Conservation (phyloP, 2,113 vertebrate genomes). For the Neodon shergylaensis region DNA sequence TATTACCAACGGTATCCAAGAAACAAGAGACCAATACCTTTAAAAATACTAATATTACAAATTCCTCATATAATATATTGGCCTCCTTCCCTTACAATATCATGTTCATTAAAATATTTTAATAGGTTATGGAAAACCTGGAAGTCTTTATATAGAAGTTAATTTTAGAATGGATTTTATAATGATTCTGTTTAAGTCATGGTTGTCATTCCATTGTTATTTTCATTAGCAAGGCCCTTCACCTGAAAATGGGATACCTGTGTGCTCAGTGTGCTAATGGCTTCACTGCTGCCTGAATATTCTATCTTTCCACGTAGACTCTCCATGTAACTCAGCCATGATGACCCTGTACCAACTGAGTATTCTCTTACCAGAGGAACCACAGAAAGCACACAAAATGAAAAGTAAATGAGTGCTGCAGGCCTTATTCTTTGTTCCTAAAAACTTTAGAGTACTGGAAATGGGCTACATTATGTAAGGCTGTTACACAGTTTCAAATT, state of each 20-base stretch:
- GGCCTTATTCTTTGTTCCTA: constrained; percentile 38
- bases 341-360: constrained; percentile 55
- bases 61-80: constrained; percentile 60
- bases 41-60: constrained; percentile 56
- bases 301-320: constrained; percentile 67
- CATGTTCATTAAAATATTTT: constrained; percentile 71
- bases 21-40: constrained; percentile 42
- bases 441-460: background rate
- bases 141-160: constrained; percentile 63
- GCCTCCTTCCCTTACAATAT: constrained; percentile 54
- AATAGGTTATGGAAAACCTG: constrained; percentile 60
- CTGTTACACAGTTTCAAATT: background rate
- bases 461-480: background rate
- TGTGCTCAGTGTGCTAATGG: constrained; percentile 51
- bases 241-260: constrained; percentile 64
- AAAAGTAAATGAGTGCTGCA: constrained; percentile 61
- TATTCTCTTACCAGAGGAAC: constrained; percentile 34
- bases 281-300: constrained; percentile 72
- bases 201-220: background rate
- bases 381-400: background rate
- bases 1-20: background rate
- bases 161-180: constrained; percentile 62
- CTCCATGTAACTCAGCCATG: constrained; percentile 34
- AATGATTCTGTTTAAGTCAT: constrained; percentile 35
- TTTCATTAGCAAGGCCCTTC: constrained; percentile 62